A percentile compares a stretch with the other conserved stretches of the same genome.
Evolutionary conservation across 2,797 vertebrate genomes (phyloP).

Genomic region (Scyliorhinus canicula): DNA sequence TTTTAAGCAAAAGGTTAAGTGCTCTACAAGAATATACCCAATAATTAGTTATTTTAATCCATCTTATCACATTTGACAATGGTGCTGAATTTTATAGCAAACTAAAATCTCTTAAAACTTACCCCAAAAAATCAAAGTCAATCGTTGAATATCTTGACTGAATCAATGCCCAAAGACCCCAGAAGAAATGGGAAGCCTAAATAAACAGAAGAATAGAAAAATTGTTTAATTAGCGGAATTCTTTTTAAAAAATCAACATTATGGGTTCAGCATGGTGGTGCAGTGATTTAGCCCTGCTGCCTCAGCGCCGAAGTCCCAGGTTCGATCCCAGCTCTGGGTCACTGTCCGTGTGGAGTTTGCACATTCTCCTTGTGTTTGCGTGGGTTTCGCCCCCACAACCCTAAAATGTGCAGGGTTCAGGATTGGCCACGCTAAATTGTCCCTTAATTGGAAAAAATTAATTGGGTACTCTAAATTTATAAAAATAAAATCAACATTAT

Average conservation of each 20-base stretch:
- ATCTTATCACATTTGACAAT: background rate
- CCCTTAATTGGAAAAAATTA: no score
- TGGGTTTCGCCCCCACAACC: no score
- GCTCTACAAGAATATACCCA: background rate
- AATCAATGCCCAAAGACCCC: conserved; percentile 91
- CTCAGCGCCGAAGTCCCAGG: no score
- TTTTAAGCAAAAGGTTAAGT: background rate
- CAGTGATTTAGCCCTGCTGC: no score
- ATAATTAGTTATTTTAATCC: background rate
- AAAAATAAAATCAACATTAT: no score
- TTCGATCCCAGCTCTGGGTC: no score
- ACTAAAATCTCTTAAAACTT: conserved; percentile 47
- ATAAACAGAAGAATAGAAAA: conserved; percentile 39
- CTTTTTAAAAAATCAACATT: background rate
- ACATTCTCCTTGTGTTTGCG: no score
- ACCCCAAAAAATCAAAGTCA: conserved; percentile 91
- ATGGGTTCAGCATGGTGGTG: no score
- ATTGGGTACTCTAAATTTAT: no score
- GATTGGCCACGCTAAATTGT: no score
- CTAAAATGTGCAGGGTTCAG: no score
- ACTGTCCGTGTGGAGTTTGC: no score
- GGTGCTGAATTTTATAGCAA: background rate
- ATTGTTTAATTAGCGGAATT: background rate
- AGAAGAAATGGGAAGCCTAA: conserved; percentile 88
- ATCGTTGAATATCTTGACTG: conserved; percentile 90